A percentile compares a stretch with the other conserved stretches of the same genome.
Conservation (phyloP, 1,140 invertebrate species). For the Cyclina sinensis region DNA sequence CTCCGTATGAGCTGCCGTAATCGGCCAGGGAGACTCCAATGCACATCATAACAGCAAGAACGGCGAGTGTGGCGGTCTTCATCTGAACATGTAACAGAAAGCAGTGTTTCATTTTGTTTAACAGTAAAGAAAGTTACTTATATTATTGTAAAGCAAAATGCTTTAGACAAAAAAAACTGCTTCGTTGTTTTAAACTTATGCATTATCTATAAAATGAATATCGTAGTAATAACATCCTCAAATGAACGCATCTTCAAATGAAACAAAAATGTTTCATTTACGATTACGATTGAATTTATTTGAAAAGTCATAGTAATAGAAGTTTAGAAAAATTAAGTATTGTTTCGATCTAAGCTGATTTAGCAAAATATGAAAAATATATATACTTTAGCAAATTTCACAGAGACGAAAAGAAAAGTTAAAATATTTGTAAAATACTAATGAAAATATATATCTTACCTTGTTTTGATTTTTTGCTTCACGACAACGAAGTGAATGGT, state of each 20-base stretch:
- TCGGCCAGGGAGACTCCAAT: constrained; percentile 12
- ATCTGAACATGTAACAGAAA: no score
- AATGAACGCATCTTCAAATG: neutral
- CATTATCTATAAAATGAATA: neutral
- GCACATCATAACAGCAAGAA: constrained; percentile 25
- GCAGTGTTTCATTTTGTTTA: no score
- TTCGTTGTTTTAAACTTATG: neutral
- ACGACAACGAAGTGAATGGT: neutral
- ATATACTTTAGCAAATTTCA: no score
- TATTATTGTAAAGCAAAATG: neutral
- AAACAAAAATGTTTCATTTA: neutral
- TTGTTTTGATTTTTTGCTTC: neutral
- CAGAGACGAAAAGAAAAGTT: no score
- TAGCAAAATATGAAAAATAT: neutral
- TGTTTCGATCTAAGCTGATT: neutral
- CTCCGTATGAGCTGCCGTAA: neutral
- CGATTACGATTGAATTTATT: neutral
- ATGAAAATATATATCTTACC: constrained; percentile 5
- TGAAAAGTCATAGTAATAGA: neutral
- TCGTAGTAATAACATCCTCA: no score
- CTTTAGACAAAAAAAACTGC: neutral
- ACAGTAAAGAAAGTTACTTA: neutral
- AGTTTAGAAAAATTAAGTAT: neutral
- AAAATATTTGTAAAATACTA: neutral
- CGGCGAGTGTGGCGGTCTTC: constrained; percentile 2